These are phyloP conservation scores for Psittacula echo DNA, from an alignment of 2,797 vertebrate species.

Conservation along the genomic window DNA sequence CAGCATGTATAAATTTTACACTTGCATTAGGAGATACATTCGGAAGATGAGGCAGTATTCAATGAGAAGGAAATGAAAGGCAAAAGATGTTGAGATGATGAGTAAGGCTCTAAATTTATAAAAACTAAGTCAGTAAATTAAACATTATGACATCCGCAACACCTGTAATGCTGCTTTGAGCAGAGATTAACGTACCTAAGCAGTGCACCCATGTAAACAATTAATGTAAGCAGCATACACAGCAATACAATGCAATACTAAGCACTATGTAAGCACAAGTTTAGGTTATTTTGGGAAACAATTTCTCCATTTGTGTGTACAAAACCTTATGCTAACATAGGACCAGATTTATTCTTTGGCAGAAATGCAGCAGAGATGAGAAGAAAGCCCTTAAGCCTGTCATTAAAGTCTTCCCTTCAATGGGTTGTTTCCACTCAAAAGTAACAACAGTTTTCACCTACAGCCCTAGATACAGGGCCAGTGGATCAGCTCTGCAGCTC, in stretches of 20 bases:
- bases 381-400: neutral
- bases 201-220: neutral
- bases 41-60: neutral
- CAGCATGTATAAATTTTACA: neutral
- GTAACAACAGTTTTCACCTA: neutral
- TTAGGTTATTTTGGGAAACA: conserved; percentile 56
- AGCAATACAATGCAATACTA: conserved; percentile 8
- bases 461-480: neutral
- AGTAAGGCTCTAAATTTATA: neutral
- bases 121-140: neutral
- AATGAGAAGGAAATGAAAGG: neutral
- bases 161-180: neutral
- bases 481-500: neutral
- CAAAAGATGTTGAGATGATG: neutral
- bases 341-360: neutral
- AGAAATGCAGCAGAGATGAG: neutral
- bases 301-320: neutral
- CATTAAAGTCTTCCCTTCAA: neutral
- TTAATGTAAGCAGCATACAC: conserved; percentile 21
- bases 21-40: neutral
- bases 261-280: conserved; percentile 32
- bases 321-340: neutral
- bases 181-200: neutral
- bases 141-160: neutral
- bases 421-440: neutral